Evolutionary conservation across 2,113 vertebrate genomes (phyloP).

Genomic region (Pseudonaja textilis): DNA sequence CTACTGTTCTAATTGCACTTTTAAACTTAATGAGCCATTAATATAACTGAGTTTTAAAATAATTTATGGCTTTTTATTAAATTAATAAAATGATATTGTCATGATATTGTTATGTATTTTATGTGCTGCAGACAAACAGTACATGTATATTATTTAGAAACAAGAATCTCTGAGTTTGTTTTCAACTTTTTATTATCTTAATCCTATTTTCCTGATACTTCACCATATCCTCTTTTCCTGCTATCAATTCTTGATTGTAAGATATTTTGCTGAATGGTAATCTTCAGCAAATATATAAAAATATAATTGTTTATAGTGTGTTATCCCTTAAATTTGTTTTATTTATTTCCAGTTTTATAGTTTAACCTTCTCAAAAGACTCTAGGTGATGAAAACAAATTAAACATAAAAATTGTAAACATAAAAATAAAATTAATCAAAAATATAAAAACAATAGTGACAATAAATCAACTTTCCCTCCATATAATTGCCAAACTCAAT

Average conservation of each 20-base stretch:
- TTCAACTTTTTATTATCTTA: not conserved
- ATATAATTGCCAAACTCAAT: not conserved
- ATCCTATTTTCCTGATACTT: not conserved
- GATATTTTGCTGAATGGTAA: not conserved
- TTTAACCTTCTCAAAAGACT: not conserved
- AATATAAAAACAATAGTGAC: not conserved
- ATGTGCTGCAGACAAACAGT: not conserved
- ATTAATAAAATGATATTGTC: not conserved
- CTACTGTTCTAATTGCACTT: not conserved
- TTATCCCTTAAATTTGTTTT: not conserved
- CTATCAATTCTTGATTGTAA: not conserved
- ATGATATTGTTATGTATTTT: not conserved
- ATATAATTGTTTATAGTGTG: not conserved
- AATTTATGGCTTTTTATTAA: not conserved
- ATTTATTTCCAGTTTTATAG: not conserved
- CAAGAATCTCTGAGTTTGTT: not conserved
- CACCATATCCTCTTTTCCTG: not conserved
- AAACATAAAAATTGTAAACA: not conserved
- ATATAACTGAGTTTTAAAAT: not conserved
- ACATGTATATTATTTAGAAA: not conserved
- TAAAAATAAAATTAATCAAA: not conserved
- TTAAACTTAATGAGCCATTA: not conserved
- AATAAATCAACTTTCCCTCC: not conserved
- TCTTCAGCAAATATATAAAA: not conserved
- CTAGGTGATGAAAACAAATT: not conserved